Evolutionary conservation across 2,888 invertebrate species (phyloP), one percentile per base, ranked within the genome.

Genomic region (Chydorus sphaericus): DNA sequence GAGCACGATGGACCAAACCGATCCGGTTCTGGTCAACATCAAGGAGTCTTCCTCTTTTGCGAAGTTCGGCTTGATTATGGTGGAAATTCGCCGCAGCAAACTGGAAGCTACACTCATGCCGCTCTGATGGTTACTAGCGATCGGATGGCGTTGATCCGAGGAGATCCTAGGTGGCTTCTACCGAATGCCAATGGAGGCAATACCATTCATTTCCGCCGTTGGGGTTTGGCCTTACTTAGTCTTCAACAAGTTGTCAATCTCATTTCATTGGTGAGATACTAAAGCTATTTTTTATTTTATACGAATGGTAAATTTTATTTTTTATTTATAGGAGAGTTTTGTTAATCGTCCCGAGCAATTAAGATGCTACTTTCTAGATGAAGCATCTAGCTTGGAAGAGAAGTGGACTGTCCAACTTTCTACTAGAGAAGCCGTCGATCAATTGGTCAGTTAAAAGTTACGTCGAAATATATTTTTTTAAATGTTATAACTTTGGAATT

Each of bases 351-450:
- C 48, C 30, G 55, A 49, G 49, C 37, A 55, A 33, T 23, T 55
- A 16, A 31, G 55, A 26, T 48, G 37, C 20, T 29, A 55, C 20
- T 55, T 55, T 23, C 33, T 55, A 14, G 55, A 55, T 28, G 55
- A 55, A 3, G 48, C 37, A 14, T 55, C 55, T 6, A 37, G 55
- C 18, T 33, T 33, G 23, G 36, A 48, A 18, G 55, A 55, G 8
- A 29, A 55, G 28, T 55, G 55, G 55, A 55, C 49, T 33, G 30
- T 55, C n/a, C 23, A 33, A 7, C 36, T 55, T 23, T 48, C 31
- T 5, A 55, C 55, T n/a, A 31, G 48, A 23, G 55, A 55, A 11
- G 48, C 48, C 10, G 55, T 49, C 14, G 31, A 49, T 26, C 55
- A 49, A 16, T 29, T 55, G 23, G 48, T 52, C 20, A 44, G 23